Evolutionary conservation across 1,140 invertebrate genomes (phyloP).

Genomic region (Drosophila dunni): DNA sequence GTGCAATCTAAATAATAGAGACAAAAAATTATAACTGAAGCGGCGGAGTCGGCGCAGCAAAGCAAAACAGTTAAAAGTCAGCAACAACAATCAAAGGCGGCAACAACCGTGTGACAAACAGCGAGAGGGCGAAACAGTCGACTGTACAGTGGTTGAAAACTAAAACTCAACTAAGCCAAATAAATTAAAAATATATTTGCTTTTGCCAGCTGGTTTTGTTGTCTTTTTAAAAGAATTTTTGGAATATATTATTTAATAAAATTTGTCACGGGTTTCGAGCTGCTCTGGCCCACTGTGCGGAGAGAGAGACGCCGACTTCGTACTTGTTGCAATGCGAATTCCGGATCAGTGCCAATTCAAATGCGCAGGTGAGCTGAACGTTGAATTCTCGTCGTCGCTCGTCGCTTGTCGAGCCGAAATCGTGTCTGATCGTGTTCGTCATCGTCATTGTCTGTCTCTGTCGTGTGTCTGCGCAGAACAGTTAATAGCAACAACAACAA

Average conservation of each 20-base stretch:
- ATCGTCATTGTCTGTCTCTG: conserved; percentile 18
- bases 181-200: background rate
- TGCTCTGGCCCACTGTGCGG: conserved; percentile 31
- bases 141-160: conserved; percentile 25
- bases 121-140: conserved; percentile 31
- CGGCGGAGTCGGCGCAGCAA: conserved; percentile 39
- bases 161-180: background rate
- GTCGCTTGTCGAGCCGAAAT: conserved; percentile 4
- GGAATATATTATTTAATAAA: background rate
- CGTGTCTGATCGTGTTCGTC: conserved; percentile 17
- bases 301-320: conserved; percentile 40
- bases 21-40: conserved; percentile 67
- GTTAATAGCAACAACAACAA: conserved; percentile 20
- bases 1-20: conserved; percentile 72
- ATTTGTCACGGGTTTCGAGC: background rate
- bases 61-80: conserved; percentile 63
- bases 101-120: conserved; percentile 39
- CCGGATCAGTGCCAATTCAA: conserved; percentile 73
- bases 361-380: conserved; percentile 76
- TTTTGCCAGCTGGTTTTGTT: background rate
- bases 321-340: conserved; percentile 65
- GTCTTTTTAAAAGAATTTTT: background rate
- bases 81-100: conserved; percentile 27
- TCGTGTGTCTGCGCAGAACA: conserved; percentile 41
- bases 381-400: conserved; percentile 33